A percentile compares a stretch with the other conserved stretches of the same genome.
phyloP scores from a whole-genome alignment of 2,797 vertebrate species.

The Mastacembelus armatus region DNA sequence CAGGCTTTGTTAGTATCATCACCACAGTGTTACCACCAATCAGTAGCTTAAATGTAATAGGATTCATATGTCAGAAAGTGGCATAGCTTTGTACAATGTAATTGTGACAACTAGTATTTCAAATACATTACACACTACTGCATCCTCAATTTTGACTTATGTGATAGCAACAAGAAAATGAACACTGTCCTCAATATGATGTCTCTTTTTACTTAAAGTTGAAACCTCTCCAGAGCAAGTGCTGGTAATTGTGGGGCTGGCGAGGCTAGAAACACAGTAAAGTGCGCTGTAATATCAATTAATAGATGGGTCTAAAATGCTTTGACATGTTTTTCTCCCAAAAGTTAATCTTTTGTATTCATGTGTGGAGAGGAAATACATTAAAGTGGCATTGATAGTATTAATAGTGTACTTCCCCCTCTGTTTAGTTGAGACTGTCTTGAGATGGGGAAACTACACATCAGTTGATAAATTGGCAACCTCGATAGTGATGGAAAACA shows the following conservation, averaged over 20 bases:
- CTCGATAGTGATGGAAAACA: neutral
- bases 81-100: neutral
- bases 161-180: neutral
- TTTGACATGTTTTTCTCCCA: neutral
- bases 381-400: neutral
- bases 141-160: neutral
- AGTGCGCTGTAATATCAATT: slow-evolving; percentile 32
- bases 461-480: neutral
- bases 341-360: slow-evolving; percentile 1
- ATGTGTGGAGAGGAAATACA: neutral
- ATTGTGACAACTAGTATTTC: neutral
- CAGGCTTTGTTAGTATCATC: neutral
- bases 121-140: neutral
- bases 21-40: neutral
- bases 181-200: slow-evolving; percentile 1
- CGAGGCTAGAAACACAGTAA: slow-evolving; percentile 27
- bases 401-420: neutral
- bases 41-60: neutral
- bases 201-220: slow-evolving; percentile 18
- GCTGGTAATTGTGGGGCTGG: slow-evolving; percentile 36
- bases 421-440: slow-evolving; percentile 4
- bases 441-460: neutral
- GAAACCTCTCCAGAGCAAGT: slow-evolving; percentile 23
- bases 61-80: neutral
- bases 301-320: slow-evolving; percentile 35